Evolutionary conservation across 2,888 invertebrate genomes (phyloP).

Genomic region (Epinotia ramella): DNA sequence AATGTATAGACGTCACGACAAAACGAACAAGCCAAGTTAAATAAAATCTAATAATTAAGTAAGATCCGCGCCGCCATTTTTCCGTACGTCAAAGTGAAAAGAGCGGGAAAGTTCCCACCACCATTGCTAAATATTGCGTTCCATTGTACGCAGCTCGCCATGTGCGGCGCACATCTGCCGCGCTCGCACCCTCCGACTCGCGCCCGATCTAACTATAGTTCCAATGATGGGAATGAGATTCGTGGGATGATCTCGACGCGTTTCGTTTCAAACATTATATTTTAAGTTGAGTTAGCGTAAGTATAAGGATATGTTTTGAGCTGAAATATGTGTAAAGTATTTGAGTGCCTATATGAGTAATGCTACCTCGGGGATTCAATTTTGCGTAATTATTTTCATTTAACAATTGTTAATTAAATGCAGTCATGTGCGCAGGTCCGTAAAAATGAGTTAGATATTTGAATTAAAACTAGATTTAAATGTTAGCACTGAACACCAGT

Average conservation of each 20-base stretch:
- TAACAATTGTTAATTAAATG: not conserved
- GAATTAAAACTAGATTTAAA: conserved; percentile 49
- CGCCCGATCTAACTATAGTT: conserved; percentile 39
- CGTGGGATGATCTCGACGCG: conserved; percentile 12
- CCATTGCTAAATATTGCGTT: conserved; percentile 74
- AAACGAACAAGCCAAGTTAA: too few relatives aligned
- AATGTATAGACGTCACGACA: too few relatives aligned
- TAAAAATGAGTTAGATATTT: conserved; percentile 37
- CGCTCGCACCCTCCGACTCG: conserved; percentile 55
- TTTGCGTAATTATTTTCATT: too few relatives aligned
- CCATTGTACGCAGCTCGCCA: conserved; percentile 76
- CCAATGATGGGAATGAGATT: conserved; percentile 26
- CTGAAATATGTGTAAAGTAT: too few relatives aligned
- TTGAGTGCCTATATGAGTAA: too few relatives aligned
- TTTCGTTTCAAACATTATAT: not conserved
- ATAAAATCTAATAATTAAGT: conserved; percentile 2
- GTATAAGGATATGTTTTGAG: too few relatives aligned
- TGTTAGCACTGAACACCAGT: conserved; percentile 68
- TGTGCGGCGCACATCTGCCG: conserved; percentile 76
- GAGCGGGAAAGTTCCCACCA: conserved; percentile 78
- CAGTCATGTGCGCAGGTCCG: not conserved
- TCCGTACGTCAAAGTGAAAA: conserved; percentile 55
- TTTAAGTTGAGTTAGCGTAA: not conserved
- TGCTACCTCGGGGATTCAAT: too few relatives aligned
- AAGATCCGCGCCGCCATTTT: conserved; percentile 32